phyloP scores from a whole-genome alignment of 2,888 invertebrate species.

The Mellilla xanthometata region DNA sequence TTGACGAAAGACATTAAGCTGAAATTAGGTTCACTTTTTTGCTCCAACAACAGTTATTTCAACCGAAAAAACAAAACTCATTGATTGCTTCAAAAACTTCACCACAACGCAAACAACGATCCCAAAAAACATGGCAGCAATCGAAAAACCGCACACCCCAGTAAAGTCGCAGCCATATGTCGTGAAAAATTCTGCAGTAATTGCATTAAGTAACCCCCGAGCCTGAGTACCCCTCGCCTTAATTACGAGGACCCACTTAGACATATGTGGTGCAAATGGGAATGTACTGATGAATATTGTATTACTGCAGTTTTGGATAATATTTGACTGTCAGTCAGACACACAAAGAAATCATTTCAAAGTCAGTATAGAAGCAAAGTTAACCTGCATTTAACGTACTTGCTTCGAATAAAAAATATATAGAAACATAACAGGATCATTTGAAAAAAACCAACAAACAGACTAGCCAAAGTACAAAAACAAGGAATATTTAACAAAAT shows the following conservation, averaged over 20 bases:
- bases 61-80: slow-evolving; percentile 7
- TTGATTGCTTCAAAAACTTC: background rate
- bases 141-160: slow-evolving; percentile 50
- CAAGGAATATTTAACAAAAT: no score
- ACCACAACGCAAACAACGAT: background rate
- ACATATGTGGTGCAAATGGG: slow-evolving; percentile 65
- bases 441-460: no score
- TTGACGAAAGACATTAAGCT: no score
- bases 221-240: slow-evolving; percentile 60
- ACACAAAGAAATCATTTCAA: no score
- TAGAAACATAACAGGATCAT: no score
- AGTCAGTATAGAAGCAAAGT: no score
- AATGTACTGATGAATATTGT: slow-evolving; percentile 29
- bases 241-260: slow-evolving; percentile 78
- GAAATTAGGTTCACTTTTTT: no score
- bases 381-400: no score
- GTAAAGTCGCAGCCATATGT: slow-evolving; percentile 68
- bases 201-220: slow-evolving; percentile 77
- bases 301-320: slow-evolving; percentile 14
- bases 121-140: background rate
- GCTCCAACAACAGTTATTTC: no score
- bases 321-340: no score
- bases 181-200: slow-evolving; percentile 79
- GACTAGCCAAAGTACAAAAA: no score
- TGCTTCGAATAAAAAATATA: no score